Evolutionary conservation across 2,888 invertebrate genomes (phyloP).

Genomic region (Petrolisthes manimaculis): DNA sequence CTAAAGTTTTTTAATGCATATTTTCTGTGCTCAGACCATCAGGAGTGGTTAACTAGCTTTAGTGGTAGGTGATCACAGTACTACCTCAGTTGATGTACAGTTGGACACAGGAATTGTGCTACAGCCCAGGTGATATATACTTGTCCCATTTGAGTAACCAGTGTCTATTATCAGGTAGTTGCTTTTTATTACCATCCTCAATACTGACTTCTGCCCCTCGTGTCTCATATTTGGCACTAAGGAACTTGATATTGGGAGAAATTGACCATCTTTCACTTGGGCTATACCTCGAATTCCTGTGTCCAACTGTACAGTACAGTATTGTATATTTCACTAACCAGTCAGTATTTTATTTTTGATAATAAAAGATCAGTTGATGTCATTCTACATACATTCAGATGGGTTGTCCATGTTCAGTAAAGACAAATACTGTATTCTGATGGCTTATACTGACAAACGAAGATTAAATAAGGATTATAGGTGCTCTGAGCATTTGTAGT

Average conservation of each 20-base stretch:
- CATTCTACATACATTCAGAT: not conserved
- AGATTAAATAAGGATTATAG: not conserved
- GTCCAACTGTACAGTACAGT: not conserved
- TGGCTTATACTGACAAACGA: not conserved
- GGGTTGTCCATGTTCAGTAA: too few species aligned
- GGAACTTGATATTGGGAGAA: too few species aligned
- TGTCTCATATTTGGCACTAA: too few species aligned
- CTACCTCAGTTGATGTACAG: constrained; percentile 13
- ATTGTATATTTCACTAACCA: not conserved
- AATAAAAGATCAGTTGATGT: not conserved
- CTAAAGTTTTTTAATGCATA: not conserved
- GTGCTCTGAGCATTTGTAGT: not conserved
- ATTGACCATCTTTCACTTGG: too few species aligned
- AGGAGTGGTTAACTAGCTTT: not conserved
- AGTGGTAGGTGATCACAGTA: constrained; percentile 9
- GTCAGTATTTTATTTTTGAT: constrained; percentile 8
- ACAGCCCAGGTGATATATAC: too few species aligned
- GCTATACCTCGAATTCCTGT: too few species aligned
- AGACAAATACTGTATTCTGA: too few species aligned
- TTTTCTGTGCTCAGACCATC: not conserved
- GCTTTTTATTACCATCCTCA: too few species aligned
- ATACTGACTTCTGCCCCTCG: too few species aligned
- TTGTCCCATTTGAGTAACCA: too few species aligned
- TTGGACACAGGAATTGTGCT: too few species aligned
- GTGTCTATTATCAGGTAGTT: too few species aligned